These are phyloP conservation scores for Heliornis fulica DNA, from an alignment of 2,113 vertebrate genomes.

Conservation along the genomic window DNA sequence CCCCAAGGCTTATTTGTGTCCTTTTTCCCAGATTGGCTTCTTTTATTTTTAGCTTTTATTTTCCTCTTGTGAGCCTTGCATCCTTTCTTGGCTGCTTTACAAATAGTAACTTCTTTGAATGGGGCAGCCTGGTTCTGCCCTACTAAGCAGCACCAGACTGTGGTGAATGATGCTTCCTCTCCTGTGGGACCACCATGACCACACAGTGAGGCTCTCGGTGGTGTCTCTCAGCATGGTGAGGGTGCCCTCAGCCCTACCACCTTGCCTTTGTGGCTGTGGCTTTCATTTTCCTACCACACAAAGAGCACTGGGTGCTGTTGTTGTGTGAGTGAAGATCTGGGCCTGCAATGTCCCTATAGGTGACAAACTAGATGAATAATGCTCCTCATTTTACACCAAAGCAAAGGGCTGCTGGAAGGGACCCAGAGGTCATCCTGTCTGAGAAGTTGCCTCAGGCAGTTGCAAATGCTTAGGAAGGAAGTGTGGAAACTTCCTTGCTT, in stretches of 20 bases:
- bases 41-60: neutral
- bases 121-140: neutral
- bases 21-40: neutral
- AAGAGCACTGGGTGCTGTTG: neutral
- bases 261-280: neutral
- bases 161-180: neutral
- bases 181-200: neutral
- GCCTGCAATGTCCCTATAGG: neutral
- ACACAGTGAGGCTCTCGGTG: neutral
- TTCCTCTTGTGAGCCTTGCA: neutral
- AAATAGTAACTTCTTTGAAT: neutral
- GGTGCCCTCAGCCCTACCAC: neutral
- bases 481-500: neutral
- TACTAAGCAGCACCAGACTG: neutral
- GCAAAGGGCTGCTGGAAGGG: neutral
- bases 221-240: neutral
- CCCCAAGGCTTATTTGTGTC: neutral
- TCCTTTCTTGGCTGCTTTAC: neutral
- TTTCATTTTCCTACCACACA: neutral
- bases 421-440: neutral
- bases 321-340: neutral
- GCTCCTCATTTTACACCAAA: neutral
- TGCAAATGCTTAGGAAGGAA: neutral
- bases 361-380: neutral
- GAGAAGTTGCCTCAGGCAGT: neutral